Base-by-base conservation (phyloP, 2,888 invertebrate species). In the Camptogramma bilineatum region DNA sequence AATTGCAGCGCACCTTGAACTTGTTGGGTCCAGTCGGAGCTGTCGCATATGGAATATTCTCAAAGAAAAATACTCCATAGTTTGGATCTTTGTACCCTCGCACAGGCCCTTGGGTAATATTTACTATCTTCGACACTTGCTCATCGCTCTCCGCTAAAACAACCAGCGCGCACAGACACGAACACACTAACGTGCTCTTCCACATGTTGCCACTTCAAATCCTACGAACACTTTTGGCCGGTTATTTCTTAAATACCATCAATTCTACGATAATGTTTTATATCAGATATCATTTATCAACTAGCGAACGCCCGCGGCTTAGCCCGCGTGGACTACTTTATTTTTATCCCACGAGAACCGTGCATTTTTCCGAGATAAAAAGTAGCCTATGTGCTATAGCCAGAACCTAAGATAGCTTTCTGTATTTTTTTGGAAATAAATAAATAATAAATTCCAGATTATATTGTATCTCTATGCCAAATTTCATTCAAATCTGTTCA, bases 1-100 rank as follows among this genome's bases (percentile, higher is more conserved):
- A 18, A 18, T 28, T 28, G 13, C 4, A n/a, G 13, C 60, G 19
- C 31, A 61, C 84, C 78, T 79, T 82, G 62, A 73, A 84, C 64
- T 69, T 77, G 18, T 81, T 44, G 0, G n/a, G 19, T 9, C 83
- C 82, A 0, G 78, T 80, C 0, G 83, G 83, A 4, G 76, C 78
- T 0, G 73, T 79, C 0, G 84, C 84, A 59, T 83, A 83, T 0
- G 83, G 83, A 8, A 83, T 80, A n/a, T 74, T 71, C 54, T 74
- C 74, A 56, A 81, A 82, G 2, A 46, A 42, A 44, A 59, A 79
- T 1, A 77, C 18, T 19, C 68, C 73, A 4, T 66, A 62, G 3
- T 67, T 69, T 0, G 69, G 55, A 19, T 78, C 77, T 52, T 73
- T 78, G 62, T 81, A 80, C 3, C 83, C 84, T 3, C 73, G 71